Percentiles rank a stretch among this genome's conserved stretches.
These are phyloP conservation scores for Troilus luridus DNA, from an alignment of 2,888 invertebrate genomes.

Conservation along the genomic window DNA sequence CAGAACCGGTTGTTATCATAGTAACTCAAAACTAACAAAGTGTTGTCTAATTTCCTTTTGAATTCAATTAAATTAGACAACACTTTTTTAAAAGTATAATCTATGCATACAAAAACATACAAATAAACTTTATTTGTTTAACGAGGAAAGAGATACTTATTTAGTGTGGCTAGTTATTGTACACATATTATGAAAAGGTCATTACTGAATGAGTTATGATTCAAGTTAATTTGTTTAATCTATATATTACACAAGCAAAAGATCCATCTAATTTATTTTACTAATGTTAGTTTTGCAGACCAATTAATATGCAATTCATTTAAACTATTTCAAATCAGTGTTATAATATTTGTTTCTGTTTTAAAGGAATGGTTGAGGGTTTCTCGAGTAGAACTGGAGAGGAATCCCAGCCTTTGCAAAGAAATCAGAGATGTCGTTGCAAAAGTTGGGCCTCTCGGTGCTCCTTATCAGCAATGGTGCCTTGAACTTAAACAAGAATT, in stretches of 20 bases:
- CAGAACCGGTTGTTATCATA: too few species aligned
- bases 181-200: too few species aligned
- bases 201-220: too few species aligned
- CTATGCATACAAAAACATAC: too few species aligned
- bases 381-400: constrained; percentile 68
- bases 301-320: not conserved
- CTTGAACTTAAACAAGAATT: constrained; percentile 69
- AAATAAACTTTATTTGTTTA: too few species aligned
- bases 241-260: not conserved
- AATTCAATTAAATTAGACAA: too few species aligned
- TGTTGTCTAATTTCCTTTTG: too few species aligned
- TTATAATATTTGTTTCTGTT: not conserved
- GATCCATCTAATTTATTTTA: not conserved
- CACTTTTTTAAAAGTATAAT: too few species aligned
- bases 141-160: too few species aligned
- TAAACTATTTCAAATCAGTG: not conserved
- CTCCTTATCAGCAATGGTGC: constrained; percentile 72
- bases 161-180: too few species aligned
- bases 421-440: constrained; percentile 73
- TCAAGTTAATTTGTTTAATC: too few species aligned
- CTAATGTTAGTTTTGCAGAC: not conserved
- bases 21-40: too few species aligned
- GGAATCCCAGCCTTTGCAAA: constrained; percentile 68
- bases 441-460: constrained; percentile 72
- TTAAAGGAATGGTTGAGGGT: constrained; percentile 68